Evolutionary conservation across 2,888 invertebrate species (phyloP).

Genomic region (Hirtodrosophila histrioides): DNA sequence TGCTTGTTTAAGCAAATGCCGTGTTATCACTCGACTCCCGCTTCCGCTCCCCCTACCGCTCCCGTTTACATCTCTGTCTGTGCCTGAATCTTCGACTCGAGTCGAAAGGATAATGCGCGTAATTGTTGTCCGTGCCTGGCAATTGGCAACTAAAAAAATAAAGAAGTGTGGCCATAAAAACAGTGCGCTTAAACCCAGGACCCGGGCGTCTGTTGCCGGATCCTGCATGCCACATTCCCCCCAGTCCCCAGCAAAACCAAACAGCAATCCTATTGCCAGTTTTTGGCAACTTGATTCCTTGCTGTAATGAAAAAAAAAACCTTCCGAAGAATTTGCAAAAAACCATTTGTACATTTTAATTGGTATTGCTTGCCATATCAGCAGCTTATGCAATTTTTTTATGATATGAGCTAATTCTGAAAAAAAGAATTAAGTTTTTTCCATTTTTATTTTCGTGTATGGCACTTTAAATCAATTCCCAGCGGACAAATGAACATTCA

Average conservation of each 20-base stretch:
- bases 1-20: conserved; percentile 76
- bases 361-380: not conserved
- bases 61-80: not conserved
- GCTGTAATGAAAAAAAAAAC: no score
- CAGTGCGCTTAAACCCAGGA: not conserved
- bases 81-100: conserved; percentile 33
- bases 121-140: conserved; percentile 70
- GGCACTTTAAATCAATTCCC: conserved; percentile 22
- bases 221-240: conserved; percentile 3
- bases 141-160: conserved; percentile 26
- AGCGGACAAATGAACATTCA: conserved; percentile 34
- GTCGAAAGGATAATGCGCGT: conserved; percentile 72
- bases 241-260: no score
- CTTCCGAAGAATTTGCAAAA: no score
- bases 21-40: conserved; percentile 63
- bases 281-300: not conserved
- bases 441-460: not conserved
- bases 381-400: conserved; percentile 1
- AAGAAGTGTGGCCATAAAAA: conserved; percentile 20
- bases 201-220: no score
- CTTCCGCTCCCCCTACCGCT: no score
- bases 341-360: no score
- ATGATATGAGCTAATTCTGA: not conserved
- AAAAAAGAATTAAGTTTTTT: no score
- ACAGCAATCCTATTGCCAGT: not conserved